Conservation (phyloP, 2,113 vertebrate species). For the Trochalopteron elliotii region DNA sequence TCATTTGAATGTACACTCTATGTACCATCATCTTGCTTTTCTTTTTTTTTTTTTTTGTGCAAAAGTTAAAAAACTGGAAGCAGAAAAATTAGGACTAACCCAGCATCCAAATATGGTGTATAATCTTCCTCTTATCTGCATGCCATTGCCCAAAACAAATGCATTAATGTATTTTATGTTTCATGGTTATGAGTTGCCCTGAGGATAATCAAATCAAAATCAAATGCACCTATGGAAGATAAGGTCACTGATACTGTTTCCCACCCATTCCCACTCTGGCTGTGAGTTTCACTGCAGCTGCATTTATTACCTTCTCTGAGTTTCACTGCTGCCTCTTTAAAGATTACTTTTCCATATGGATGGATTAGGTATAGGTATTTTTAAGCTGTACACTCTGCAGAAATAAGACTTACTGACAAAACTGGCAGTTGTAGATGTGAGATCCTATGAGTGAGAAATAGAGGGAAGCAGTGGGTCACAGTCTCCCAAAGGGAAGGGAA, state of each 20-base stretch:
- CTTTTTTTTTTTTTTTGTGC: not conserved
- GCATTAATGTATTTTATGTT: slow-evolving; percentile 14
- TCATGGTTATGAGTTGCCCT: slow-evolving; percentile 17
- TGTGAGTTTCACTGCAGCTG: not conserved
- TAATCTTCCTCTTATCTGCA: slow-evolving; percentile 11
- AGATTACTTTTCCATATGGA: not conserved
- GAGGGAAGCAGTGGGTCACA: not conserved
- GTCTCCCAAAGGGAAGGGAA: not conserved
- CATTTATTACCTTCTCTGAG: not conserved
- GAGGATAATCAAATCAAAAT: slow-evolving; percentile 42
- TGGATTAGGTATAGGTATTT: not conserved
- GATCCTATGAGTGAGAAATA: not conserved
- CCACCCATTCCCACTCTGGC: not conserved
- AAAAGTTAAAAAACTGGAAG: not conserved
- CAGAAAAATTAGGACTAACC: not conserved
- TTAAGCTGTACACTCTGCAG: not conserved
- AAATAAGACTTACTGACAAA: not conserved
- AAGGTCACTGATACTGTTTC: not conserved
- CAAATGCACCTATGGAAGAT: slow-evolving; percentile 35
- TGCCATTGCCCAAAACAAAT: slow-evolving; percentile 25
- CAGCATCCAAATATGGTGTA: not conserved
- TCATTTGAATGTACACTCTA: not conserved
- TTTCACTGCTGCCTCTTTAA: not conserved
- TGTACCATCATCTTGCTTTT: not conserved
- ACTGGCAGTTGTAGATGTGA: not conserved